Evolutionary conservation across 2,888 invertebrate genomes (phyloP), one percentile per base, ranked within the genome.

Genomic region (Tachina fera): DNA sequence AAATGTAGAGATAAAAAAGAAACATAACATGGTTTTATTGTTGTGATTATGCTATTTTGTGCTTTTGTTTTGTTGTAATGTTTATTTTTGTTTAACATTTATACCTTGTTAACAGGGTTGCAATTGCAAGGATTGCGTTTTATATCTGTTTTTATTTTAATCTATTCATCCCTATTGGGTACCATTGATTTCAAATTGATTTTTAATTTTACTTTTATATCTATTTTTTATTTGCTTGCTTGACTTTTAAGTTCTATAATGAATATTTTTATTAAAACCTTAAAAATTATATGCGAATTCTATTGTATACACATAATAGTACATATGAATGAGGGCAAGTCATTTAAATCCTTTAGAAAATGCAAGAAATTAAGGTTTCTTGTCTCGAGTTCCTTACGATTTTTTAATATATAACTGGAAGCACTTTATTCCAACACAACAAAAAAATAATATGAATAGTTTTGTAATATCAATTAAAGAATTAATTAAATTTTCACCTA

Each of bases 161-260:
- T 67, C 45, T 56, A 71, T 72, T 77, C 43, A 78, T 81, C 22
- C 61, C 83, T 72, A 72, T 76, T 83, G 85, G 80, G 83, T 84
- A n/a, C 61, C 81, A 87, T 84, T 88, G 88, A 83, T 82, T 88
- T 83, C 61, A 81, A 88, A 89, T 89, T 88, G 89, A 88, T 87
- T 89, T 81, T 82, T 83, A 63, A 71, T 78, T 71, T 79, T 83
- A 83, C 72, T 31, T 51, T 22, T 80, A 31, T 31, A 6, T 31
- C 31, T 31, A 5, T 6, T 31, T 13, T 39, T n/a, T 60, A n/a
- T 14, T 9, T 13, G 8, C 6, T 39, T 11, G 10, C 22, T 13
- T 11, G 4, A 13, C 13, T 56, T 56, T 56, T 2, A 13, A 31
- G 10, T 56, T 56, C 11, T 1, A 56, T 22, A 14, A 22, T 13